These are phyloP conservation scores for Cherax destructor DNA, from an alignment of 1,140 invertebrate genomes.

Conservation along the genomic window DNA sequence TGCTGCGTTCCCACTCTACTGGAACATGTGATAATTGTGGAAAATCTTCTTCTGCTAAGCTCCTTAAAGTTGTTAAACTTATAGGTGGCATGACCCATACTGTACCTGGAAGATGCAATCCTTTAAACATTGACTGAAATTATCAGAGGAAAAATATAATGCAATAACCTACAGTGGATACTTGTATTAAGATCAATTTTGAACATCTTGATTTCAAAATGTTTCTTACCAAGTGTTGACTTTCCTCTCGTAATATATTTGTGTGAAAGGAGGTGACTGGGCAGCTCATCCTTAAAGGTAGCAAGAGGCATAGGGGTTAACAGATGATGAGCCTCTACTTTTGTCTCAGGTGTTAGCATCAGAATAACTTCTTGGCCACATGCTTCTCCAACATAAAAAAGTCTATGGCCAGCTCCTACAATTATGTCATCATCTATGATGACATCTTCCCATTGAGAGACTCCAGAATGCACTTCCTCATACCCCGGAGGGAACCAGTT, in stretches of 20 bases:
- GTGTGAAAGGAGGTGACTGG: conserved; percentile 79
- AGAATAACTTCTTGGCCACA: conserved; percentile 83
- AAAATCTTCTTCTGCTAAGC: conserved; percentile 80
- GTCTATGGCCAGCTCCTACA: conserved; percentile 81
- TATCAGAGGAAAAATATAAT: neutral
- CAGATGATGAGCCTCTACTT: conserved; percentile 76
- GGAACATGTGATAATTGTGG: conserved; percentile 80
- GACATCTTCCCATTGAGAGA: conserved; percentile 71
- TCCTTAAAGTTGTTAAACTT: conserved; percentile 17
- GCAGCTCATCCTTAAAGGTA: conserved; percentile 86
- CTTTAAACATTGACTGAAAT: neutral
- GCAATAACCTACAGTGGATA: too few species aligned
- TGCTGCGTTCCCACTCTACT: conserved; percentile 75
- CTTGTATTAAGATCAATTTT: too few species aligned
- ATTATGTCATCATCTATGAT: conserved; percentile 78
- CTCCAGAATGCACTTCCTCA: conserved; percentile 16
- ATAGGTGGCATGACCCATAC: conserved; percentile 83
- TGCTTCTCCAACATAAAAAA: conserved; percentile 85
- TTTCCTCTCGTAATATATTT: conserved; percentile 19
- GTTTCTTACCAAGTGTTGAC: conserved; percentile 35
- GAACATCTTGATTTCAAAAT: too few species aligned
- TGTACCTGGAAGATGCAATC: conserved; percentile 79
- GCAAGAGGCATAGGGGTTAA: conserved; percentile 83
- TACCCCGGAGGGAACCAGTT: conserved; percentile 26
- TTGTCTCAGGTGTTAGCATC: conserved; percentile 82